Evolutionary conservation across 2,113 vertebrate species (phyloP), one percentile per base, ranked within the genome.

Genomic region (Chamaetylas fuelleborni): DNA sequence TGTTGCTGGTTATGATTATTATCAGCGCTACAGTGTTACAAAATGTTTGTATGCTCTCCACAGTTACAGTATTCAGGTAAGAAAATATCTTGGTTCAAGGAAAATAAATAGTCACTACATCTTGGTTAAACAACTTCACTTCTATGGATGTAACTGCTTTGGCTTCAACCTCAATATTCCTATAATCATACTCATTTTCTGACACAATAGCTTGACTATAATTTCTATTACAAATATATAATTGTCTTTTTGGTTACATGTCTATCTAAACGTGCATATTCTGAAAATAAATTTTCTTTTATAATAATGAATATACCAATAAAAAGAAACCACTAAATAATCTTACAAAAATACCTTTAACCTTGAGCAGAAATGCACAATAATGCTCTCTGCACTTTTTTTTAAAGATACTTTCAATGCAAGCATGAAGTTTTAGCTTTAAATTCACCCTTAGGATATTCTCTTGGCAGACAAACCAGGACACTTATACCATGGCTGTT

Each of bases 371-470:
- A 88, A 83, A 26, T 22, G 6, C 76, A 31, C 11, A 5, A 4
- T 33, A 60, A 77, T 15, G 26, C 3, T 15, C 40, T 40, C 16
- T 71, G 45, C 9, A 60, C 51, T 90, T 90, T 26, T 50, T 78
- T 74, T 65, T 33, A 72, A 74, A 50, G 29, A 48, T 29, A 56
- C 2, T 47, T 86, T 67, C 47, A 60, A 40, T 19, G 29, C 6
- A 74, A 67, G 16, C 12, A 38, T 19, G 36, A 92, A 54, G 22
- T 53, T 67, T 91, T 66, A 67, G 25, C 28, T 64, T 48, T 87
- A 50, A 86, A 66, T 65, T 77, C 48, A 64, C 24, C 47, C 61
- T 89, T 54, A 83, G 73, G 74, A 62, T 70, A 57, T 22, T 93
- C 33, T 88, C 14, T 77, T 92, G 47, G 56, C 40, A 87, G 45